phyloP scores from a whole-genome alignment of 1,140 invertebrate genomes.

The Drosophila pseudoobscura region DNA sequence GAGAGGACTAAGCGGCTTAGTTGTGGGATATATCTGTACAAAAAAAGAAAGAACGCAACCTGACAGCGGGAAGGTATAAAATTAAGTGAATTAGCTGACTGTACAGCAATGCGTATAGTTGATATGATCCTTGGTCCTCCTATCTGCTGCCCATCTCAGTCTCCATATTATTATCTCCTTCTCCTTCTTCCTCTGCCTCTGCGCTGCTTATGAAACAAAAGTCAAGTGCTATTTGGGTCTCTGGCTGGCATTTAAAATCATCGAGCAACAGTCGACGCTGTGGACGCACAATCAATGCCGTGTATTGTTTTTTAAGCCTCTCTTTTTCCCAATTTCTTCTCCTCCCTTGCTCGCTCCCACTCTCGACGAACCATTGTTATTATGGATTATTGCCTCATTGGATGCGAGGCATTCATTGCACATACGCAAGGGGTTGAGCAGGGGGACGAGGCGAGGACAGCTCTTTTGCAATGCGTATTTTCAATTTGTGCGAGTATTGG shows the following conservation, averaged over 20 bases:
- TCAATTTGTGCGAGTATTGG: slow-evolving; percentile 44
- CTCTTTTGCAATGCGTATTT: slow-evolving; percentile 61
- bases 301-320: slow-evolving; percentile 61
- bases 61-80: slow-evolving; percentile 1
- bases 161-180: too few species aligned
- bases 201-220: slow-evolving; percentile 67
- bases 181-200: neutral
- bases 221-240: slow-evolving; percentile 53
- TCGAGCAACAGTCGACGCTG: slow-evolving; percentile 21
- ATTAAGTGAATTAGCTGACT: slow-evolving; percentile 56
- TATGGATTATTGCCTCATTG: slow-evolving; percentile 63
- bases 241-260: slow-evolving; percentile 60
- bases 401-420: slow-evolving; percentile 38
- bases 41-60: neutral
- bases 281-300: slow-evolving; percentile 64
- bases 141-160: too few species aligned
- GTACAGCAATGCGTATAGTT: slow-evolving; percentile 41
- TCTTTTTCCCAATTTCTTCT: neutral
- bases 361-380: slow-evolving; percentile 61
- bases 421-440: slow-evolving; percentile 36
- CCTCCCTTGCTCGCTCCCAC: neutral
- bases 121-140: neutral
- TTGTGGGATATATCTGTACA: neutral
- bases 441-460: slow-evolving; percentile 18
- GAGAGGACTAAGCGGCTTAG: slow-evolving; percentile 7